These are phyloP conservation scores for Asbolus verrucosus DNA, from an alignment of 1,140 invertebrate species.

Conservation along the genomic window DNA sequence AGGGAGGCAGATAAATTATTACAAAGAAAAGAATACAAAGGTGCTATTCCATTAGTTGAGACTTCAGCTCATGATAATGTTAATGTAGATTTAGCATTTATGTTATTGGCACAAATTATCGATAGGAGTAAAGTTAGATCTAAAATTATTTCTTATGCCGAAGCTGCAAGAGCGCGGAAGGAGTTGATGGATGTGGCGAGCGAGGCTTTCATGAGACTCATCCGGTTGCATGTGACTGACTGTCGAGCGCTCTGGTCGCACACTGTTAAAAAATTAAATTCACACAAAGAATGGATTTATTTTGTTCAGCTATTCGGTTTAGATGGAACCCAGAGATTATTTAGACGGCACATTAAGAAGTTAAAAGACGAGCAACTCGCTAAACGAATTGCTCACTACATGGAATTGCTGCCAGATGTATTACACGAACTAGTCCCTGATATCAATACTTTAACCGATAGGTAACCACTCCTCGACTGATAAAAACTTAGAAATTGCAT, in stretches of 20 bases:
- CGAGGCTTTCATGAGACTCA: conserved; percentile 87
- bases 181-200: conserved; percentile 90
- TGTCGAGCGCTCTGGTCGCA: conserved; percentile 89
- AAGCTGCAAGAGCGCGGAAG: conserved; percentile 87
- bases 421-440: conserved; percentile 87
- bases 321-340: conserved; percentile 84
- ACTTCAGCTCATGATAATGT: conserved; percentile 97
- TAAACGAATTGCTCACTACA: conserved; percentile 83
- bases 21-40: conserved; percentile 92
- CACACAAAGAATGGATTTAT: conserved; percentile 89
- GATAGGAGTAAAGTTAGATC: conserved; percentile 76
- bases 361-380: conserved; percentile 88
- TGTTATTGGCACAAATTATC: conserved; percentile 92
- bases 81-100: conserved; percentile 95
- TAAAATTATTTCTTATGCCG: conserved; percentile 84
- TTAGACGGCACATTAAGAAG: conserved; percentile 85
- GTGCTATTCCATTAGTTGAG: conserved; percentile 89
- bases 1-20: conserved; percentile 91
- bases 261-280: conserved; percentile 86
- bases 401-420: conserved; percentile 84
- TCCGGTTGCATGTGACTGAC: conserved; percentile 85
- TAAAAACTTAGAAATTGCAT: neutral
- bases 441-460: conserved; percentile 79
- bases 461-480: conserved; percentile 66
- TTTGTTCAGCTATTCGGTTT: conserved; percentile 92